phyloP scores from a whole-genome alignment of 1,140 invertebrate species.

The Nomia melanderi region DNA sequence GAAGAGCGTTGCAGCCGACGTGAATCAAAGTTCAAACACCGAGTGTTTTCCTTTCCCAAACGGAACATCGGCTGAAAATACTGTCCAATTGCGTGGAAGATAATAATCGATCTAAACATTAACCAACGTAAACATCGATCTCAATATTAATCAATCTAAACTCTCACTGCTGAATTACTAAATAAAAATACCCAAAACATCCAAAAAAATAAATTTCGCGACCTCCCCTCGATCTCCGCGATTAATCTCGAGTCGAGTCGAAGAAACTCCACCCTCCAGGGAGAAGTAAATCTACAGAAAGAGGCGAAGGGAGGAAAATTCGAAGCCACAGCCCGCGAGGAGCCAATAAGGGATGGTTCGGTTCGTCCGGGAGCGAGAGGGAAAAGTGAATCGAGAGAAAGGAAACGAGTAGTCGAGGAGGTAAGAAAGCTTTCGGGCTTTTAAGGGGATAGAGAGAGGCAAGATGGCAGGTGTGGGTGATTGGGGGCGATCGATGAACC shows the following conservation, averaged over 20 bases:
- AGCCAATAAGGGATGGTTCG: not conserved
- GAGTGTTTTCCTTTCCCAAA: not conserved
- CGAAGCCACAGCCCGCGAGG: not conserved
- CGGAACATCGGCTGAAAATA: too few relatives aligned
- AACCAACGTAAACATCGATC: too few relatives aligned
- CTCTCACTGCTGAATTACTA: too few relatives aligned
- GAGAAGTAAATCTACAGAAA: not conserved
- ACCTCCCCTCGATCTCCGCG: too few relatives aligned
- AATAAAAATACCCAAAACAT: too few relatives aligned
- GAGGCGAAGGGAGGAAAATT: too few relatives aligned
- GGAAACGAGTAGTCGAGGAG: not conserved
- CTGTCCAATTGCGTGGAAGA: too few relatives aligned
- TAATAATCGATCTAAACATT: too few relatives aligned
- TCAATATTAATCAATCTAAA: too few relatives aligned
- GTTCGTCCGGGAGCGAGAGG: not conserved
- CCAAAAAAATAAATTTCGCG: too few relatives aligned
- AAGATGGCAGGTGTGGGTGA: constrained; percentile 74
- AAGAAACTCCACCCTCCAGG: not conserved
- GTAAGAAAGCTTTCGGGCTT: constrained; percentile 54
- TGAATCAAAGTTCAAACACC: not conserved
- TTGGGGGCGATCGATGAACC: constrained; percentile 79
- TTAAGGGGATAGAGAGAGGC: constrained; percentile 71
- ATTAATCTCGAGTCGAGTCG: not conserved
- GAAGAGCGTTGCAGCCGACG: not conserved
- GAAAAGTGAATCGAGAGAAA: not conserved